phyloP scores from a whole-genome alignment of 2,113 vertebrate species.

The Vimba vimba region DNA sequence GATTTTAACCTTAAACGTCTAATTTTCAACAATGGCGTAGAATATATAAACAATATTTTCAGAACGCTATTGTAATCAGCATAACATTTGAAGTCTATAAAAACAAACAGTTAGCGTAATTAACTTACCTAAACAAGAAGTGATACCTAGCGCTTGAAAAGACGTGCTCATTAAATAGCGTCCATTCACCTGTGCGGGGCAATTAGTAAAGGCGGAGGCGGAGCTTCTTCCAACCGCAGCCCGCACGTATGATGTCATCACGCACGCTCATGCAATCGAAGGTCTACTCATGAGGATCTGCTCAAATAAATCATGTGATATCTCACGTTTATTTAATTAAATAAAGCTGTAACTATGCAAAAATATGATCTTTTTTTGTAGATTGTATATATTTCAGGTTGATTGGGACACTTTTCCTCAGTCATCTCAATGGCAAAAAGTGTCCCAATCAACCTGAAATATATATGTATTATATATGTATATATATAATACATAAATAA shows the following conservation, averaged over 20 bases:
- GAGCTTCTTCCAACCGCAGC: background rate
- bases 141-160: background rate
- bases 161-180: constrained; percentile 44
- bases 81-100: background rate
- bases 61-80: background rate
- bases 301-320: background rate
- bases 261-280: background rate
- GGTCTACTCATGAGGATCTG: no score
- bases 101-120: background rate
- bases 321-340: background rate
- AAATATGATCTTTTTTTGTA: background rate
- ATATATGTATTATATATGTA: no score
- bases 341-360: background rate
- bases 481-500: no score
- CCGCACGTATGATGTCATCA: background rate
- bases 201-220: background rate
- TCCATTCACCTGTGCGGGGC: constrained; percentile 19
- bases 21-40: background rate
- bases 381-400: no score
- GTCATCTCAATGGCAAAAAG: no score
- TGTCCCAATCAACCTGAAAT: no score
- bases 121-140: constrained; percentile 16
- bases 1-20: background rate
- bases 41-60: background rate
- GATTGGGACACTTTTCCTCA: no score